A percentile compares a stretch with the other conserved stretches of the same genome.
These are phyloP conservation scores for Brevimyrus niger DNA, from an alignment of 2,113 vertebrate genomes.

Conservation along the genomic window DNA sequence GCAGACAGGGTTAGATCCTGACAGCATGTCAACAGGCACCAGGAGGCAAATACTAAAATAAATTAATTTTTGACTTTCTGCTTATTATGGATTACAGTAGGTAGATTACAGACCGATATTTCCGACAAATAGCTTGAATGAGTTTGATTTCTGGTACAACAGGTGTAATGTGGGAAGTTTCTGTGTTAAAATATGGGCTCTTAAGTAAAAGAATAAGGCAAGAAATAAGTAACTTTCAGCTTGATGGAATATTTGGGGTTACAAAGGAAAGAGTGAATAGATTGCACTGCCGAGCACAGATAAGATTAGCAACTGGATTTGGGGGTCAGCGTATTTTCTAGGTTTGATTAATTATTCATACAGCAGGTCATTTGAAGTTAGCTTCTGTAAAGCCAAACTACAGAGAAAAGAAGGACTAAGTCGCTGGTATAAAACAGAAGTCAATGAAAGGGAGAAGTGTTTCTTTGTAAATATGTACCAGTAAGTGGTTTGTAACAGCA, in stretches of 20 bases:
- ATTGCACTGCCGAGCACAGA: background rate
- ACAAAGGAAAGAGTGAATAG: slow-evolving; percentile 1
- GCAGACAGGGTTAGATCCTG: background rate
- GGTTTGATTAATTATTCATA: slow-evolving; percentile 9
- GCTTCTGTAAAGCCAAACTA: background rate
- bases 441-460: background rate
- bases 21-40: background rate
- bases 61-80: background rate
- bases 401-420: background rate
- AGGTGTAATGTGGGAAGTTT: background rate
- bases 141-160: background rate
- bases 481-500: background rate
- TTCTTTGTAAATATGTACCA: background rate
- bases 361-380: background rate
- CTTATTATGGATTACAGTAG: background rate
- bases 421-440: background rate
- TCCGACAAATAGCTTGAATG: background rate
- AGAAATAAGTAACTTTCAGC: background rate
- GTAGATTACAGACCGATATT: background rate
- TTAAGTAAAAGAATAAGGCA: background rate
- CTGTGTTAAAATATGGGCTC: background rate
- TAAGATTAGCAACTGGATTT: slow-evolving; percentile 7
- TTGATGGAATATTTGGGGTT: background rate
- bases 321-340: slow-evolving; percentile 1
- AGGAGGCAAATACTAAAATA: background rate